These are phyloP conservation scores for Enteromius thamalakanensis DNA, from an alignment of 2,797 vertebrate genomes.

Conservation along the genomic window DNA sequence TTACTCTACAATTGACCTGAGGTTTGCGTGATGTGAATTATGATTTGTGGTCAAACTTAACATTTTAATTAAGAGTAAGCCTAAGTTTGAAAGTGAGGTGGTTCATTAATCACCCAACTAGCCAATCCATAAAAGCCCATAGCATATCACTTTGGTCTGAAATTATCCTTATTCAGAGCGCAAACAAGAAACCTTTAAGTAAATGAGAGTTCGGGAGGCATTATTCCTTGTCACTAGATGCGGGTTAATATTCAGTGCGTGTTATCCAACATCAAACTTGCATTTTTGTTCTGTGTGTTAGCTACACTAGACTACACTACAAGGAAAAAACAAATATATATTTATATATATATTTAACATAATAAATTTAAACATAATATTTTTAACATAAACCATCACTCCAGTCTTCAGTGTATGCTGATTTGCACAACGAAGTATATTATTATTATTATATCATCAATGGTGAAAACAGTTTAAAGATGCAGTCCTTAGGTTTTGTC, in stretches of 20 bases:
- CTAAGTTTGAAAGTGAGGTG: conserved; percentile 65
- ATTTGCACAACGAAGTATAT: too few species aligned
- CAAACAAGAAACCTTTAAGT: conserved; percentile 57
- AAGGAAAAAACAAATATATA: too few species aligned
- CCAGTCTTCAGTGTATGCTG: too few species aligned
- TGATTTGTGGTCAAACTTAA: conserved; percentile 70
- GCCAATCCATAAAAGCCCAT: conserved; percentile 61
- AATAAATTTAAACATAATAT: too few species aligned
- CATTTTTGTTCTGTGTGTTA: not conserved
- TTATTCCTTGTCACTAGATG: conserved; percentile 8
- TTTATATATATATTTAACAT: too few species aligned
- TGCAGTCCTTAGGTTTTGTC: too few species aligned
- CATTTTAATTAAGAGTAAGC: conserved; percentile 76
- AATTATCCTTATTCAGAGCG: conserved; percentile 59
- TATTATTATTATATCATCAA: too few species aligned
- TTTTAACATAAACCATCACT: too few species aligned
- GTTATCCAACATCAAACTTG: not conserved
- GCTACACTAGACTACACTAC: too few species aligned
- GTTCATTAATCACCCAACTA: conserved; percentile 73
- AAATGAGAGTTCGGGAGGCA: conserved; percentile 47
- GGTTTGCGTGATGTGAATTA: conserved; percentile 70
- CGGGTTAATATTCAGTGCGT: not conserved
- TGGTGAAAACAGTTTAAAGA: too few species aligned
- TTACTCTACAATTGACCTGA: conserved; percentile 66
- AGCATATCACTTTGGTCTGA: conserved; percentile 65